phyloP scores from a whole-genome alignment of 64 coral and sea anemone species.

The Catalaphyllia jardinei region DNA sequence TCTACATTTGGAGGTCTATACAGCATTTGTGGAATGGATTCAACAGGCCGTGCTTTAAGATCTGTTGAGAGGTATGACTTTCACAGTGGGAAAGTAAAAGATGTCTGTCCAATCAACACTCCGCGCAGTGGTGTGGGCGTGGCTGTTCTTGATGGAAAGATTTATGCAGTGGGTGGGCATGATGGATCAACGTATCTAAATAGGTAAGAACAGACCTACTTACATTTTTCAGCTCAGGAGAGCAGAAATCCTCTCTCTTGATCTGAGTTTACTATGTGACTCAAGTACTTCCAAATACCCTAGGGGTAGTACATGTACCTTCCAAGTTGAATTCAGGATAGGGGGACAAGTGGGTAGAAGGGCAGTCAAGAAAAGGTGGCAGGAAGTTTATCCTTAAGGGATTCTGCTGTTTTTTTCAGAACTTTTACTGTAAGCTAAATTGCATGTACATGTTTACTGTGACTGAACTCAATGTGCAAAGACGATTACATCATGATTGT shows the following conservation, averaged over 20 bases:
- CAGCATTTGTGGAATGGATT: conserved; percentile 96
- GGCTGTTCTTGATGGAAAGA: conserved; percentile 73
- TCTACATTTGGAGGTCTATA: conserved; percentile 70
- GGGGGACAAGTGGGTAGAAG: too few species aligned
- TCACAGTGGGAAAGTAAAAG: conserved; percentile 71
- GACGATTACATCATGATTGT: too few species aligned
- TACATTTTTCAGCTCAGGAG: too few species aligned
- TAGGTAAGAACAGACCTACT: conserved; percentile 49
- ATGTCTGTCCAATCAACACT: conserved; percentile 62
- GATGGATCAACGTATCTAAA: conserved; percentile 81
- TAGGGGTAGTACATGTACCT: too few species aligned
- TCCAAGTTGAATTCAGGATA: too few species aligned
- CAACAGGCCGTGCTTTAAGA: conserved; percentile 78
- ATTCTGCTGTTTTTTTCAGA: neutral
- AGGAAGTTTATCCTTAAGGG: neutral
- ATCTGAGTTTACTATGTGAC: neutral
- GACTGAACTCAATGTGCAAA: too few species aligned
- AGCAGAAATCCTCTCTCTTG: too few species aligned
- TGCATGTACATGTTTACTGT: too few species aligned
- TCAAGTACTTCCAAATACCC: too few species aligned
- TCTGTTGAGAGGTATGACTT: conserved; percentile 85
- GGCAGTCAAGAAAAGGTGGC: too few species aligned
- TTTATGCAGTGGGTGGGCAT: conserved; percentile 86
- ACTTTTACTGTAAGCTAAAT: too few species aligned
- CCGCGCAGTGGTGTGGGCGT: conserved; percentile 73